These are phyloP conservation scores for Myiozetetes cayanensis DNA, from an alignment of 2,113 vertebrate species.

Conservation along the genomic window DNA sequence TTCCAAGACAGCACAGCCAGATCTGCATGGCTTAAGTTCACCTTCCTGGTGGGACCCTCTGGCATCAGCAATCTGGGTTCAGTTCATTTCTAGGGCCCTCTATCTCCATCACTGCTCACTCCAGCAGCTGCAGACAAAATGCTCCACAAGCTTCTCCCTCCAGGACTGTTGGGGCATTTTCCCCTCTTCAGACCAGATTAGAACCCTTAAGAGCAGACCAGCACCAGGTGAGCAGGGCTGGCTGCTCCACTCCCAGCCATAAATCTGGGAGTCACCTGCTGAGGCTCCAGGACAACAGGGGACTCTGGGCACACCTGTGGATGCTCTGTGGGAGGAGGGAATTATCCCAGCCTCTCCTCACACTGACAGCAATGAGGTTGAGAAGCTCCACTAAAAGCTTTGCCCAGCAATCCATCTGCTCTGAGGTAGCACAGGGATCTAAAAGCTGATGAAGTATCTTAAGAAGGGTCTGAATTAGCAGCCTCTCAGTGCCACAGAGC, in stretches of 20 bases:
- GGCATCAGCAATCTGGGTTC: background rate
- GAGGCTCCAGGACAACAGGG: background rate
- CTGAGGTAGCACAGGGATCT: background rate
- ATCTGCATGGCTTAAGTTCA: rapidly evolving
- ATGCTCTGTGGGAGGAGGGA: background rate
- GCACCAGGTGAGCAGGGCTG: background rate
- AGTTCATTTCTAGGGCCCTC: background rate
- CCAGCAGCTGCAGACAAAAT: background rate
- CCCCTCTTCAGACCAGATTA: background rate
- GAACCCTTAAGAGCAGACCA: background rate
- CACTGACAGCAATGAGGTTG: background rate
- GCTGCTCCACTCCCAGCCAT: background rate
- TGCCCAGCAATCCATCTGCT: background rate
- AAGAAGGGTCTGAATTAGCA: background rate
- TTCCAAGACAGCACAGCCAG: rapidly evolving
- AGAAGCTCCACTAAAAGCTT: background rate
- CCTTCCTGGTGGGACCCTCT: background rate
- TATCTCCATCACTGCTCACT: too few species aligned
- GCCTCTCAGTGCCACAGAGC: background rate
- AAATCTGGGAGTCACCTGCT: background rate
- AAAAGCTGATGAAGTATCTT: background rate
- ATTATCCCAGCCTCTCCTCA: background rate
- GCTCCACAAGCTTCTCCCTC: background rate
- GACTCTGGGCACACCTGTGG: rapidly evolving
- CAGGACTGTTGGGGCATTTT: background rate